Evolutionary conservation across 2,888 invertebrate species (phyloP).

Genomic region (Ormyrus pomaceus): DNA sequence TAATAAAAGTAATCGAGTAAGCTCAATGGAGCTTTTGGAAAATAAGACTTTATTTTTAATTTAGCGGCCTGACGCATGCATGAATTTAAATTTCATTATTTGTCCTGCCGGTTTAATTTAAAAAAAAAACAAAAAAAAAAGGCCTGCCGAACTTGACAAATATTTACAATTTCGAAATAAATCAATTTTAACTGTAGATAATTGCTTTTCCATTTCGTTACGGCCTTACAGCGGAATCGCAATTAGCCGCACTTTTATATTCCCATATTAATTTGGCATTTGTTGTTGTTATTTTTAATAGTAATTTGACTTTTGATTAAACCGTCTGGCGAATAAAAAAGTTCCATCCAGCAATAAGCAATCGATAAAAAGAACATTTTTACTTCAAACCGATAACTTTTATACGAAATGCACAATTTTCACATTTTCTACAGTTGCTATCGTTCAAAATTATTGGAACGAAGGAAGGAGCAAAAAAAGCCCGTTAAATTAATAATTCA

Average conservation of each 20-base stretch:
- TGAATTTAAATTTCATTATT: slow-evolving; percentile 45
- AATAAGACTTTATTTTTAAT: slow-evolving; percentile 42
- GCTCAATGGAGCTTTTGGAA: slow-evolving; percentile 29
- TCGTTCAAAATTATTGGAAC: too few species aligned
- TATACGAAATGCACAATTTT: too few species aligned
- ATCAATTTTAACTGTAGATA: slow-evolving; percentile 13
- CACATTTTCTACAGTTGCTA: too few species aligned
- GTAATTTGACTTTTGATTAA: slow-evolving; percentile 13
- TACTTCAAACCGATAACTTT: too few species aligned
- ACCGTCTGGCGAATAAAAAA: not conserved
- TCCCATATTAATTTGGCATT: slow-evolving; percentile 14
- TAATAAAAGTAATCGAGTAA: slow-evolving; percentile 47
- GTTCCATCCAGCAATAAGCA: too few species aligned
- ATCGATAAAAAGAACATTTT: too few species aligned
- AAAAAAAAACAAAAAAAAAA: not conserved
- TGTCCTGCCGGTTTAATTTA: slow-evolving; percentile 18
- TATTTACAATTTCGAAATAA: slow-evolving; percentile 18
- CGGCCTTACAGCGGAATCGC: not conserved
- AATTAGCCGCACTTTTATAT: slow-evolving; percentile 19
- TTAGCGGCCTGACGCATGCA: slow-evolving; percentile 17
- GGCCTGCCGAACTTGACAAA: not conserved
- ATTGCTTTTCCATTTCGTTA: slow-evolving; percentile 1
- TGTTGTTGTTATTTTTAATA: not conserved
- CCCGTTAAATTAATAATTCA: too few species aligned
- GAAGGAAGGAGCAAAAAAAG: too few species aligned